phyloP scores from a whole-genome alignment of 2,113 vertebrate species.

The Aythya baeri region DNA sequence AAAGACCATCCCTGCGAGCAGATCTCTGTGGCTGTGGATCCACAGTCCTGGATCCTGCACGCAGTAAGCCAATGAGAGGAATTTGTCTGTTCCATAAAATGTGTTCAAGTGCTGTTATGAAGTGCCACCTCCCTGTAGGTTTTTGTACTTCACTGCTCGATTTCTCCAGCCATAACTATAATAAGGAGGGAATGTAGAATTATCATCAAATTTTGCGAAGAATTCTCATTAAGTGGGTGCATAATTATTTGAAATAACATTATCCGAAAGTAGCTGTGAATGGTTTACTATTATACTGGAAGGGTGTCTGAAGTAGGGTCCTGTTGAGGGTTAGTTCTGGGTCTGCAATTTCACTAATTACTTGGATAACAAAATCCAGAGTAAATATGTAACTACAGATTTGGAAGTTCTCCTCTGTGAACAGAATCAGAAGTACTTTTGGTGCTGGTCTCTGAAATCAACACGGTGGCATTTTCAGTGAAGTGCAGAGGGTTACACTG shows the following conservation, averaged over 20 bases:
- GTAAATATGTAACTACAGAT: not conserved
- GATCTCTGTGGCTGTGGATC: not conserved
- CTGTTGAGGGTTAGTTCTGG: not conserved
- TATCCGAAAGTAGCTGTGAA: not conserved
- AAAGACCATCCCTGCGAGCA: not conserved
- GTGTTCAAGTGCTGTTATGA: accelerated
- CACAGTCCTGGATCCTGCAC: not conserved
- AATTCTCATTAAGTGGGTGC: not conserved
- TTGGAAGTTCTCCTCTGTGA: not conserved
- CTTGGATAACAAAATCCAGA: not conserved
- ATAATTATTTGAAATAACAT: not conserved
- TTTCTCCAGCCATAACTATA: accelerated
- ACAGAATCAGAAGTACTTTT: not conserved
- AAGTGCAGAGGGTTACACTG: not conserved
- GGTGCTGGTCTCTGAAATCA: not conserved
- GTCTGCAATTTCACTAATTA: not conserved
- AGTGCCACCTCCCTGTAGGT: not conserved
- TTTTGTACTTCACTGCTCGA: not conserved
- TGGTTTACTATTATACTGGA: not conserved
- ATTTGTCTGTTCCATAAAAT: not conserved
- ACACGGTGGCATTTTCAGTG: not conserved
- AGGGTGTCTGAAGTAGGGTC: not conserved
- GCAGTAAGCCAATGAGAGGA: not conserved
- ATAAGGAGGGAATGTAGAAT: not conserved
- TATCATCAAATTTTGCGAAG: not conserved